Percentiles rank a stretch among this genome's conserved stretches.
phyloP scores from a whole-genome alignment of 2,888 invertebrate genomes.

The Ceramica pisi region DNA sequence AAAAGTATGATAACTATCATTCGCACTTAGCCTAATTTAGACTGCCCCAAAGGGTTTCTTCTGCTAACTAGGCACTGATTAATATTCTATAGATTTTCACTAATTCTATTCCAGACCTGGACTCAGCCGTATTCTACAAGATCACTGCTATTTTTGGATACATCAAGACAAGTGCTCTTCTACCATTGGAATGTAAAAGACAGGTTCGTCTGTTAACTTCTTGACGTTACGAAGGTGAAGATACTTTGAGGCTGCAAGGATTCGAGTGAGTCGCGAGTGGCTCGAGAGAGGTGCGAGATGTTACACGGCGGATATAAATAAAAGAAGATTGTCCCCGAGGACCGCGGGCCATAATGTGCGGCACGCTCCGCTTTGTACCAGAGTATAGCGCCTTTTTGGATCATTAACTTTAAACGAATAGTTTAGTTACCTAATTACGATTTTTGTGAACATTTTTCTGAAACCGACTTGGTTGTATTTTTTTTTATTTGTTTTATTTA shows the following conservation, averaged over 20 bases:
- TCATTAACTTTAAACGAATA: not conserved
- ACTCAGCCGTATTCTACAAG: not conserved
- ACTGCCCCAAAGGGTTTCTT: not conserved
- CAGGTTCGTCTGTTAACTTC: constrained; percentile 17
- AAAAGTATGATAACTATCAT: not conserved
- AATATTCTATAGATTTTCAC: not conserved
- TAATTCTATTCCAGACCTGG: not conserved
- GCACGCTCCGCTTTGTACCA: constrained; percentile 64
- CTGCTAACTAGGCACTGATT: too few species aligned
- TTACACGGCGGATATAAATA: constrained; percentile 85
- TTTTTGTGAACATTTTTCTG: too few species aligned
- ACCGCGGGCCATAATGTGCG: constrained; percentile 81
- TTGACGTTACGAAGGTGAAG: constrained; percentile 47
- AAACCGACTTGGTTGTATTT: too few species aligned
- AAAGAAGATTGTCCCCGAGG: constrained; percentile 85
- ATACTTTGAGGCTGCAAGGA: constrained; percentile 55
- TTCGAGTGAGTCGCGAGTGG: constrained; percentile 66
- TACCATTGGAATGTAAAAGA: constrained; percentile 25
- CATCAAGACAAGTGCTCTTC: constrained; percentile 10
- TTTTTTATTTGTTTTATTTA: too few species aligned
- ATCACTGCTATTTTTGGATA: constrained; percentile 12
- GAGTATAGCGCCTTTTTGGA: constrained; percentile 12
- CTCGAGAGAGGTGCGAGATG: constrained; percentile 80
- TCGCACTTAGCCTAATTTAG: not conserved
- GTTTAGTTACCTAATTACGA: too few species aligned